Evolutionary conservation across 2,888 invertebrate genomes (phyloP), one percentile per base, ranked within the genome.

Genomic region (Margaritifera margaritifera): DNA sequence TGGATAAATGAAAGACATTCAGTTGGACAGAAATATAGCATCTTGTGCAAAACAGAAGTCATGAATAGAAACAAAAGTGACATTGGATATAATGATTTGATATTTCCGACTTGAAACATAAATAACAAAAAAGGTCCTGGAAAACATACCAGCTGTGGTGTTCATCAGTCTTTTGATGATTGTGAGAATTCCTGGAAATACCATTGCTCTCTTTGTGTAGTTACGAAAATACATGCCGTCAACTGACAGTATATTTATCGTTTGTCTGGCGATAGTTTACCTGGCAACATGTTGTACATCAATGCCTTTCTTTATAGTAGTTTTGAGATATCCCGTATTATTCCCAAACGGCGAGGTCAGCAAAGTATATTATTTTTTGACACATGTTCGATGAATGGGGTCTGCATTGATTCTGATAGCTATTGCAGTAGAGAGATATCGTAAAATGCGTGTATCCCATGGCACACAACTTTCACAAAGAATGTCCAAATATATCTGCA

Each of bases 381-480:
- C 74, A 50, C 65, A 69, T 42, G 69, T 71, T 53, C 51, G 66
- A 15, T 70, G 74, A 1, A 62, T 75, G 22, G 70, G 66, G 15
- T 77, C 78, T 3, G 77, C 73, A 5, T 52, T 79, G 19, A 70
- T 71, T 25, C 64, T 80, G 22, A 69, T 80, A 4, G 70, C 76
- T 8, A 77, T 80, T 55, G 75, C 79, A 15, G 62, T 76, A 22
- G 80, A 80, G 54, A 62, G 83, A 15, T 81, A 72, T 66, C 55
- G 72, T 57, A 80, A 80, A 55, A 71, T 83, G 15, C 78, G 83
- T 27, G 68, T 64, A 27, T 81, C 81, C 4, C 62, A 80, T 11
- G 71, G 73, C 50, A 58, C 22, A 50, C 70, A 70, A 42, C 5
- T 31, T 31, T 31, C 31, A 31, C 4, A 31, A 4, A 31, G 31